Evolutionary conservation across 2,888 invertebrate species (phyloP).

Genomic region (Auanema freiburgensis): DNA sequence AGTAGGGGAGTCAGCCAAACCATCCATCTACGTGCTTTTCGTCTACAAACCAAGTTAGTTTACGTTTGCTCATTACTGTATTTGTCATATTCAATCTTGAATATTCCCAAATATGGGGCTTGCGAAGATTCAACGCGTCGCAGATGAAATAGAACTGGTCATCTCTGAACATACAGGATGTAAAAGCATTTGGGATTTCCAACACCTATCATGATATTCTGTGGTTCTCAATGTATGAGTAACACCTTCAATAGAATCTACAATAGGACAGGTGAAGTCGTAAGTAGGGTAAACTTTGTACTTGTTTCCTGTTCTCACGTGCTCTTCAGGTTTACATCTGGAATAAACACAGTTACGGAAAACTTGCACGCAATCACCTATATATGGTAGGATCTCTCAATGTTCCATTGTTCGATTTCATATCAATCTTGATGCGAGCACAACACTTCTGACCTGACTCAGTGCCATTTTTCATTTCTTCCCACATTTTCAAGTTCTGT

Average conservation of each 20-base stretch:
- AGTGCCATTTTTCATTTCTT: conserved; percentile 88
- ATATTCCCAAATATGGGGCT: conserved; percentile 93
- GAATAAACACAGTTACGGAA: conserved; percentile 6
- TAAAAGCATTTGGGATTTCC: conserved; percentile 4
- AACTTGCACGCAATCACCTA: conserved; percentile 68
- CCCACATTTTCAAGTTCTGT: conserved; percentile 85
- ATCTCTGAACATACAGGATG: conserved; percentile 69
- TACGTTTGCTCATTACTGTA: conserved; percentile 94
- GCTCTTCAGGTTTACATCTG: conserved; percentile 86
- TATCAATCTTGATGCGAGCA: conserved; percentile 94
- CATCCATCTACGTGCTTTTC: conserved; percentile 93
- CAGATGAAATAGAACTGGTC: conserved; percentile 94
- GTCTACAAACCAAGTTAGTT: conserved; percentile 95
- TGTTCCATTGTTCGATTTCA: conserved; percentile 92
- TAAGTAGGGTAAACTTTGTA: conserved; percentile 99
- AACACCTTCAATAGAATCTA: conserved; percentile 93
- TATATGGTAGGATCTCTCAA: conserved; percentile 98
- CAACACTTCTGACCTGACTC: conserved; percentile 82
- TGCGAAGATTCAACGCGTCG: conserved; percentile 79
- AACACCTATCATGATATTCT: conserved; percentile 87
- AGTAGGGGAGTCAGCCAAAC: conserved; percentile 68
- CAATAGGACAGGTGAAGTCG: conserved; percentile 98
- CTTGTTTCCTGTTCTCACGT: conserved; percentile 87
- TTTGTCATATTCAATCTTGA: conserved; percentile 93
- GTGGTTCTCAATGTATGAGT: conserved; percentile 96